Percentiles rank a stretch among this genome's conserved stretches.
Evolutionary conservation across 2,888 invertebrate species (phyloP).

Genomic region (Muscina levida): DNA sequence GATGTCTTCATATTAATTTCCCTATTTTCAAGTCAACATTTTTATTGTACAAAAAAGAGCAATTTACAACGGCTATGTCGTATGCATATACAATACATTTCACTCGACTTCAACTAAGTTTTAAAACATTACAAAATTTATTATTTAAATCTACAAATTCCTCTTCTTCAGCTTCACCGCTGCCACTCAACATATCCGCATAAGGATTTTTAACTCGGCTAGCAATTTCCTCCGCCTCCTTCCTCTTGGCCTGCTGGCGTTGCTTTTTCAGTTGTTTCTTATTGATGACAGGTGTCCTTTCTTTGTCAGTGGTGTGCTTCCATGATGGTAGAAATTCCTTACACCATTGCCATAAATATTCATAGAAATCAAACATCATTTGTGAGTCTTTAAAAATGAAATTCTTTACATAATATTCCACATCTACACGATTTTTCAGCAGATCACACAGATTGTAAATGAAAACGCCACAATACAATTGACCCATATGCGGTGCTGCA

Average conservation of each 20-base stretch:
- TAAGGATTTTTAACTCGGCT: slow-evolving; percentile 70
- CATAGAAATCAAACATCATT: slow-evolving; percentile 77
- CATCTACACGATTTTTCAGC: slow-evolving; percentile 82
- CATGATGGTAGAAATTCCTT: slow-evolving; percentile 73
- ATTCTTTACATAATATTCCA: slow-evolving; percentile 81
- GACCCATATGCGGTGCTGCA: slow-evolving; percentile 82
- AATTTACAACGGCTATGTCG: no score
- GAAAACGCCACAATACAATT: slow-evolving; percentile 87
- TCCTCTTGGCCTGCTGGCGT: slow-evolving; percentile 72
- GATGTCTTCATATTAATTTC: no score
- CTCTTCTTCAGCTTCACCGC: slow-evolving; percentile 66
- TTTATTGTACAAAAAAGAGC: no score
- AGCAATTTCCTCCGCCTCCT: slow-evolving; percentile 51
- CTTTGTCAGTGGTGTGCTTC: slow-evolving; percentile 68
- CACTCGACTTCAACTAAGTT: slow-evolving; percentile 60
- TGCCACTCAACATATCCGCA: slow-evolving; percentile 69
- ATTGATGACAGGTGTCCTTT: slow-evolving; percentile 66
- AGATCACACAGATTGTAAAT: slow-evolving; percentile 86
- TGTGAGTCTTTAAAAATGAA: slow-evolving; percentile 79
- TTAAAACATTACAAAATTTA: slow-evolving; percentile 75
- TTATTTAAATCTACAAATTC: slow-evolving; percentile 78
- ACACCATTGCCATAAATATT: slow-evolving; percentile 75
- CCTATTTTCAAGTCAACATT: no score
- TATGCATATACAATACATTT: no score
- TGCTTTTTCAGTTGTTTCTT: slow-evolving; percentile 74